Percentiles rank a stretch among this genome's conserved stretches.
These are phyloP conservation scores for Brevipalpus yothersi DNA, from an alignment of 1,140 invertebrate genomes.

Conservation along the genomic window DNA sequence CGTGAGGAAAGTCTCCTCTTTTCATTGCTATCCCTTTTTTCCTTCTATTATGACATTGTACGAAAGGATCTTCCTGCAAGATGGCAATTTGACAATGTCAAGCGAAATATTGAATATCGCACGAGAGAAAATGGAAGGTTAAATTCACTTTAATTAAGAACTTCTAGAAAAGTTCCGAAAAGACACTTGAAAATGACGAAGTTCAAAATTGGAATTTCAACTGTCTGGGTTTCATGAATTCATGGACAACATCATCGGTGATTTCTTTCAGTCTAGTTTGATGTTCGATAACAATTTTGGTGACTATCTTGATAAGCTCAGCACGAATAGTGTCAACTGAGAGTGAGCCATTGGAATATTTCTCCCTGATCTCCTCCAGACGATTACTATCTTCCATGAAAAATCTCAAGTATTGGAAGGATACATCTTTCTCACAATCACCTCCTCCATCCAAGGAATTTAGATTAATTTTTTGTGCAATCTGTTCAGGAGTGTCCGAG, in stretches of 20 bases:
- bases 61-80: too few relatives aligned
- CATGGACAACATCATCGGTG: conserved; percentile 56
- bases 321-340: conserved; percentile 86
- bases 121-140: too few relatives aligned
- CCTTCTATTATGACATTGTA: too few relatives aligned
- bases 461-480: conserved; percentile 96
- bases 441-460: conserved; percentile 97
- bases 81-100: too few relatives aligned
- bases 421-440: conserved; percentile 82
- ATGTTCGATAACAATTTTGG: conserved; percentile 51
- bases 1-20: too few relatives aligned
- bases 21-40: too few relatives aligned
- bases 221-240: conserved; percentile 60
- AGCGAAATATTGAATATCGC: too few relatives aligned
- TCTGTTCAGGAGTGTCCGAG: conserved; percentile 81
- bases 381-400: conserved; percentile 83
- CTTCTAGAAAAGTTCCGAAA: too few relatives aligned
- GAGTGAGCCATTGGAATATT: conserved; percentile 67
- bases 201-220: conserved; percentile 27
- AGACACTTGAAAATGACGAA: too few relatives aligned
- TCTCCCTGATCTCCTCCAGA: conserved; percentile 50
- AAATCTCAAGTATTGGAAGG: conserved; percentile 83
- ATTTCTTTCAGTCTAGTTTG: conserved; percentile 50
- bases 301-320: conserved; percentile 43
- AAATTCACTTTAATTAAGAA: too few relatives aligned